Conservation (phyloP, 1,140 invertebrate species). For the Drosophila mojavensis region DNA sequence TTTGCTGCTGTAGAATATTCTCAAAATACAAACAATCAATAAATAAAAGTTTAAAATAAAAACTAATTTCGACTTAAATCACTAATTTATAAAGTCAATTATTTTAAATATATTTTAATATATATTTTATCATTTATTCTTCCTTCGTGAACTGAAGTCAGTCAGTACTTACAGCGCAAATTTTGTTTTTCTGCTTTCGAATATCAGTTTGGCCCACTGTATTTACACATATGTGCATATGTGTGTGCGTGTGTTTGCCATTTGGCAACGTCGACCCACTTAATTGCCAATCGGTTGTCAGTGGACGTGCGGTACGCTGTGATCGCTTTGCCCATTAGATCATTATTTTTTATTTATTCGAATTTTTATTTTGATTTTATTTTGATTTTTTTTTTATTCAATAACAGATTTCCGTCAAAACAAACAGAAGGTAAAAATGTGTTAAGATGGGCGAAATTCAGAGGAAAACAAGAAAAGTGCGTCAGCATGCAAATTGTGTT, state of each 20-base stretch:
- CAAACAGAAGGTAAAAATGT: constrained; percentile 35
- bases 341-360: constrained; percentile 27
- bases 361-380: not conserved
- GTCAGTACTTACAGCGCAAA: too few relatives aligned
- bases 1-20: constrained; percentile 1
- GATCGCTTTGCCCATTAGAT: constrained; percentile 47
- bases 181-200: not conserved
- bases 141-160: too few relatives aligned
- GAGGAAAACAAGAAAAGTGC: constrained; percentile 48
- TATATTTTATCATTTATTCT: too few relatives aligned
- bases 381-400: constrained; percentile 19
- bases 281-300: constrained; percentile 49
- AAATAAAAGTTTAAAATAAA: not conserved
- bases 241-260: not conserved
- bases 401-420: constrained; percentile 55
- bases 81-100: too few relatives aligned
- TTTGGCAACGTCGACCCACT: constrained; percentile 45
- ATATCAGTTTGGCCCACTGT: not conserved
- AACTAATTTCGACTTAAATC: too few relatives aligned
- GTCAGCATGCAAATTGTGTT: constrained; percentile 52
- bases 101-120: too few relatives aligned
- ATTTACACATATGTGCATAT: not conserved
- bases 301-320: constrained; percentile 10
- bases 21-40: not conserved
- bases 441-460: constrained; percentile 11